These are phyloP conservation scores for Sterna hirundo DNA, from an alignment of 2,113 vertebrate species.

Conservation along the genomic window DNA sequence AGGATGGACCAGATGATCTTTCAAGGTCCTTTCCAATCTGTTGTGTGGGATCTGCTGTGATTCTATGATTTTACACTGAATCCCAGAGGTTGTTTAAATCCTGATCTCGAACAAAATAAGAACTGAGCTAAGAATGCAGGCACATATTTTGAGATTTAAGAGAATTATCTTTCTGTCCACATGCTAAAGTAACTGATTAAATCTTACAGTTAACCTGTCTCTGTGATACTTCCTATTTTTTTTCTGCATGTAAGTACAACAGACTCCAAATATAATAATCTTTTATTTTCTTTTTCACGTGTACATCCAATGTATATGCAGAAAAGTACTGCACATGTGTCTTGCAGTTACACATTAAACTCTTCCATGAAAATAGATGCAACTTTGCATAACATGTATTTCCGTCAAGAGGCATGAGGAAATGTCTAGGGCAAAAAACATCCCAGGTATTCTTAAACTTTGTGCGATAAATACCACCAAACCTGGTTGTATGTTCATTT, in stretches of 20 bases:
- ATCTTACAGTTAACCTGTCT: background rate
- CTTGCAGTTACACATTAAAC: background rate
- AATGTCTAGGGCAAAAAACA: background rate
- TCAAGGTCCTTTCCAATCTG: background rate
- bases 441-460: background rate
- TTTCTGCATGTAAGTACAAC: background rate
- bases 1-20: background rate
- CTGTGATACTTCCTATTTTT: background rate
- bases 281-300: background rate
- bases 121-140: background rate
- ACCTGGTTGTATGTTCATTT: background rate
- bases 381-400: background rate
- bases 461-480: background rate
- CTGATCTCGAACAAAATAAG: background rate
- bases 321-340: background rate
- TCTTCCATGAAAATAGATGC: background rate
- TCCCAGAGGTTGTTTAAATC: background rate
- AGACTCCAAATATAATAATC: background rate
- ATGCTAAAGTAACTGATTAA: background rate
- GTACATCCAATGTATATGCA: background rate
- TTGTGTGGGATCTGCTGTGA: background rate
- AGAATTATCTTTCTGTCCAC: background rate
- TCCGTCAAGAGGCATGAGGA: background rate
- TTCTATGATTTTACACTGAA: background rate
- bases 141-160: background rate